Evolutionary conservation across 2,797 vertebrate genomes (phyloP).

Genomic region (Columba guinea): DNA sequence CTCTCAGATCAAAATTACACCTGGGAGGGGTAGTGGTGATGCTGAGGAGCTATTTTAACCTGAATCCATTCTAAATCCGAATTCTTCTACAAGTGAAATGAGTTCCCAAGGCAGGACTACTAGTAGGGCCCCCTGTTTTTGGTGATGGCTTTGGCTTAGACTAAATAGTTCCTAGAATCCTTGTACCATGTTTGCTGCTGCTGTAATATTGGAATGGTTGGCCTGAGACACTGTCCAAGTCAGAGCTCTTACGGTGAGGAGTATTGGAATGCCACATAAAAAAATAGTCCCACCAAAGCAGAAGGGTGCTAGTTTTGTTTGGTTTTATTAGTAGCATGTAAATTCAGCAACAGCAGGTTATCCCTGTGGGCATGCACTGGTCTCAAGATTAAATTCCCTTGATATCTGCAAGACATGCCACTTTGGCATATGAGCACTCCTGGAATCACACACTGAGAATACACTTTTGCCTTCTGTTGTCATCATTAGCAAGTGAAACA

Average conservation of each 20-base stretch:
- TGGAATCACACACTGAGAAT: neutral
- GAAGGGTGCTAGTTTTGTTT: neutral
- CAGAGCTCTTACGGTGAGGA: neutral
- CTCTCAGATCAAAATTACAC: neutral
- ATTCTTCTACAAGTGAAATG: neutral
- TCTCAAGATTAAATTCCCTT: neutral
- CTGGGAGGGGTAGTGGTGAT: neutral
- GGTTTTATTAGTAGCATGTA: neutral
- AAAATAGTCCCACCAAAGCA: neutral
- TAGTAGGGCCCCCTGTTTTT: neutral
- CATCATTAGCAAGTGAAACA: neutral
- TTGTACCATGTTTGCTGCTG: neutral
- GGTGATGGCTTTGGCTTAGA: neutral
- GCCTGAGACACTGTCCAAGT: neutral
- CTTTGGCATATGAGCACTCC: neutral
- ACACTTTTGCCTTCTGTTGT: neutral
- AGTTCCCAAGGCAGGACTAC: neutral
- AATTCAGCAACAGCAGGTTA: neutral
- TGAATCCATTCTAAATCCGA: neutral
- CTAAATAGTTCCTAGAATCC: neutral
- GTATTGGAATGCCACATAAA: neutral
- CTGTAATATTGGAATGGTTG: neutral
- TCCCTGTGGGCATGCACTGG: neutral
- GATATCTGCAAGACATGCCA: neutral
- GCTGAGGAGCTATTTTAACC: neutral